These are phyloP conservation scores for Orius insidiosus DNA, from an alignment of 1,140 invertebrate genomes.

Conservation along the genomic window DNA sequence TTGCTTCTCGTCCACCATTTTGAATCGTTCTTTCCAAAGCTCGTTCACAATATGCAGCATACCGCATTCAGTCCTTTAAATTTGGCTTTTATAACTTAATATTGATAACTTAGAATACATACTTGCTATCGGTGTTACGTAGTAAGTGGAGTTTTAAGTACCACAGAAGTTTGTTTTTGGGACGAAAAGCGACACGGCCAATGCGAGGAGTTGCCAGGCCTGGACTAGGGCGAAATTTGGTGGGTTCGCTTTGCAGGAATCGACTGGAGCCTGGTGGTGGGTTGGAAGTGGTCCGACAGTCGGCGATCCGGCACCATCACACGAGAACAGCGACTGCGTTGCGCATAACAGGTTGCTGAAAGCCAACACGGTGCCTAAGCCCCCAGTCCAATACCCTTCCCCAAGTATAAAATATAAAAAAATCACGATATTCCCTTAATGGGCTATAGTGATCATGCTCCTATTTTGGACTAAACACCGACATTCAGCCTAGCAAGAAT, in stretches of 20 bases:
- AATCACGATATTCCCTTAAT: constrained; percentile 1
- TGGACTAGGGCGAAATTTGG: constrained; percentile 78
- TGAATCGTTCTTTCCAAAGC: constrained; percentile 74
- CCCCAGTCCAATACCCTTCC: constrained; percentile 11
- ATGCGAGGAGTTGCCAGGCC: constrained; percentile 81
- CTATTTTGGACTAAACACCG: constrained; percentile 23
- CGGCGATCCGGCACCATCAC: constrained; percentile 43
- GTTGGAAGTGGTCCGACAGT: constrained; percentile 30
- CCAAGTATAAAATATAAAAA: constrained; percentile 6
- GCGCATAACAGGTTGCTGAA: constrained; percentile 92
- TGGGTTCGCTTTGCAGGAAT: constrained; percentile 65
- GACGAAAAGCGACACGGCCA: constrained; percentile 82
- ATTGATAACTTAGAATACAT: constrained; percentile 25
- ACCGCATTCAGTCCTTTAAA: constrained; percentile 74
- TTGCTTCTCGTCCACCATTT: constrained; percentile 71
- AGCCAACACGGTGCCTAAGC: constrained; percentile 28
- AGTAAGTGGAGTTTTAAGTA: constrained; percentile 81
- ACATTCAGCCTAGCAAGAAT: constrained; percentile 23
- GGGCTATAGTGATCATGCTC: not conserved
- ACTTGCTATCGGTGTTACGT: constrained; percentile 80
- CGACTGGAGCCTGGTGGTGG: constrained; percentile 31
- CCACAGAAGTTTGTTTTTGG: constrained; percentile 80
- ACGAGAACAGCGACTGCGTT: constrained; percentile 90
- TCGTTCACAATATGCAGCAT: constrained; percentile 85
- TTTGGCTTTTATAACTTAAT: not conserved